A percentile compares a stretch with the other conserved stretches of the same genome.
phyloP scores from a whole-genome alignment of 2,113 vertebrate species.

The Castor canadensis region DNA sequence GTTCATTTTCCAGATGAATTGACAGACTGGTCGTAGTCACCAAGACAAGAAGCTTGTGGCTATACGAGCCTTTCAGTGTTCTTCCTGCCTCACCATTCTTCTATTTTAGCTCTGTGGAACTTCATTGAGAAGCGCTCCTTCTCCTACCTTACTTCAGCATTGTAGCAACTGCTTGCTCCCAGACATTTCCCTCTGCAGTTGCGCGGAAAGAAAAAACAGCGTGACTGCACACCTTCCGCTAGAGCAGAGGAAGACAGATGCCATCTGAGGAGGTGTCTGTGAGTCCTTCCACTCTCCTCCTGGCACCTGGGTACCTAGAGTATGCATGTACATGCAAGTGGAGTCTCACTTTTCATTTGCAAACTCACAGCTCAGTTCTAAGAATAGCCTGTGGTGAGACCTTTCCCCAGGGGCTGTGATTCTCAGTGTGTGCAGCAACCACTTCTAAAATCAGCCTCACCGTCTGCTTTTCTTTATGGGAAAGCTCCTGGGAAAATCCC shows the following conservation, averaged over 20 bases:
- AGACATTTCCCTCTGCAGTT: slow-evolving; percentile 58
- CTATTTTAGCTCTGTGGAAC: neutral
- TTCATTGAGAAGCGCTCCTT: neutral
- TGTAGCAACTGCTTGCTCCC: neutral
- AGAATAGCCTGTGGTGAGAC: slow-evolving; percentile 64
- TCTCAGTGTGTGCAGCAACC: neutral
- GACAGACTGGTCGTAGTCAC: neutral
- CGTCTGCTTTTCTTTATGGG: slow-evolving; percentile 49
- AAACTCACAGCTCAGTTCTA: slow-evolving; percentile 48
- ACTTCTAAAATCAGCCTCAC: slow-evolving; percentile 3
- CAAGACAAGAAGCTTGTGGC: neutral
- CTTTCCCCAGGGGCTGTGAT: slow-evolving; percentile 40
- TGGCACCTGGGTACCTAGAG: neutral
- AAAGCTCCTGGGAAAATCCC: slow-evolving; percentile 17
- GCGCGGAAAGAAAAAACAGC: slow-evolving; percentile 50
- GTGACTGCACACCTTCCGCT: slow-evolving; percentile 74
- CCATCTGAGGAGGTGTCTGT: slow-evolving; percentile 65
- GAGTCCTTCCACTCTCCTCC: slow-evolving; percentile 29
- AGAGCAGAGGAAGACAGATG: slow-evolving; percentile 79
- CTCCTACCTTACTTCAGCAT: neutral
- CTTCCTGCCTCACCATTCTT: neutral
- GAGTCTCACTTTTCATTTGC: slow-evolving; percentile 52
- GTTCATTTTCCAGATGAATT: neutral
- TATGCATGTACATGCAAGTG: neutral
- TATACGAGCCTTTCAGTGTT: neutral